These are phyloP conservation scores for Dufourea novaeangliae DNA, from an alignment of 1,140 invertebrate species.

Conservation along the genomic window DNA sequence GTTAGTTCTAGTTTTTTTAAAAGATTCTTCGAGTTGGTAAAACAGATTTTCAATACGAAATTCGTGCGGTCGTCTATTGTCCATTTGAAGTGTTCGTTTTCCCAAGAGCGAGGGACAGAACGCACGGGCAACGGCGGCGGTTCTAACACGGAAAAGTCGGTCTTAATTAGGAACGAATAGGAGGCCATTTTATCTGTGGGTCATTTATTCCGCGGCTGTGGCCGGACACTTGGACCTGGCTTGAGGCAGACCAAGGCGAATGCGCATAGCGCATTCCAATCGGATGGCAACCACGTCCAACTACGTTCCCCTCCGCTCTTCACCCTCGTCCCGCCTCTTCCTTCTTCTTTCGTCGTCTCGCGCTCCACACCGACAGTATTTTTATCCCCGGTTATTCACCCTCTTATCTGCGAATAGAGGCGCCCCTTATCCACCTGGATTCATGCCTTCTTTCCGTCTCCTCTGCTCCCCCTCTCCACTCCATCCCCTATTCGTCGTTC, in stretches of 20 bases:
- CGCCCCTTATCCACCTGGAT: slow-evolving; percentile 61
- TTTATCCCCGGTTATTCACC: slow-evolving; percentile 81
- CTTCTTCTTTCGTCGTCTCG: slow-evolving; percentile 40
- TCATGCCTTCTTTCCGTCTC: slow-evolving; percentile 27
- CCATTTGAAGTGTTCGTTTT: too few relatives aligned
- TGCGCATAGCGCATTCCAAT: slow-evolving; percentile 76
- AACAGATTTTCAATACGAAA: too few relatives aligned
- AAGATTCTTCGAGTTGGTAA: too few relatives aligned
- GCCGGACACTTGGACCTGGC: slow-evolving; percentile 70
- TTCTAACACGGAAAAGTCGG: too few relatives aligned
- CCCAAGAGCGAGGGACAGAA: too few relatives aligned
- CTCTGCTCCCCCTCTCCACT: not conserved
- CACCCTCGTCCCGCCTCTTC: slow-evolving; percentile 24
- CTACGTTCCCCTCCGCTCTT: slow-evolving; percentile 47
- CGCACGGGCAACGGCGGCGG: too few relatives aligned
- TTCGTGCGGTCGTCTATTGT: too few relatives aligned
- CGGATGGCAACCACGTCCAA: slow-evolving; percentile 72
- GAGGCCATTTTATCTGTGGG: slow-evolving; percentile 76
- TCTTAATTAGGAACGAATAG: slow-evolving; percentile 75
- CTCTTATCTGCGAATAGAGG: slow-evolving; percentile 71
- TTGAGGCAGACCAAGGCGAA: slow-evolving; percentile 67
- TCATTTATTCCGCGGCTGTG: slow-evolving; percentile 74
- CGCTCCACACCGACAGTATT: slow-evolving; percentile 72
- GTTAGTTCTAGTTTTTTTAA: too few relatives aligned
- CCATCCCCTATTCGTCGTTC: not conserved